Base-by-base conservation (phyloP, 2,888 invertebrate species). In the Rhingia rostrata region DNA sequence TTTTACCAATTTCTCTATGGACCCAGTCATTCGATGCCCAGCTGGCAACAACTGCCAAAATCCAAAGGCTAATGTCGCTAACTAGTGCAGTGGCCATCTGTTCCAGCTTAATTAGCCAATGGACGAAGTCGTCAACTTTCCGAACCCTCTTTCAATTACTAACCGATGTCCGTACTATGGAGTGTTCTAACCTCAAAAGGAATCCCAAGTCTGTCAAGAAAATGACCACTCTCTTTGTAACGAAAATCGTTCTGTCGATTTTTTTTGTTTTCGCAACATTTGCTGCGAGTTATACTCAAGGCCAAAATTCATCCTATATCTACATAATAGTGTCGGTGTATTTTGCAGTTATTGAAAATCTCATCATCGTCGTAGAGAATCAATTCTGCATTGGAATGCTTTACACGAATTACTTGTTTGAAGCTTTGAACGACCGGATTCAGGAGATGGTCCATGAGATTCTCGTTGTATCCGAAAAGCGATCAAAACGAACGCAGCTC, bases 351-450 rank as follows among this genome's bases (percentile, higher is more conserved):
- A 32, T 74, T 3, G 74, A 63, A 6, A 81, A 81, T 6, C 41
- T 81, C 1, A 63, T 81, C 4, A 10, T 58, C n/a, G 53, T 74
- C n/a, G 74, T 81, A 3, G 69, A 74, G 7, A 81, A 74, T 64
- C 80, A 74, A 6, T 81, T 81, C 51, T 75, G 30, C 14, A 41
- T 47, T 1, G 75, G 70, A 3, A 5, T 81, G 0, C 69, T 70
- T 3, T 70, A 47, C 43, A 43, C 58, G 2, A 58, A 64, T 1
- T 75, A 64, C 54, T 12, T 75, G 7, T 75, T 81, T n/a, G 81
- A 75, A 14, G n/a, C 64, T 30, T 33, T 75, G 0, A 81, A 81
- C 7, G n/a, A 66, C 2, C 75, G 41, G 10, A 64, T 70, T 4
- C 0, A 7, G 0, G 33, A 30, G 5, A 70, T 64, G 12, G 41